Evolutionary conservation across 2,113 vertebrate genomes (phyloP), one percentile per base, ranked within the genome.

Genomic region (Sceloporus undulatus): DNA sequence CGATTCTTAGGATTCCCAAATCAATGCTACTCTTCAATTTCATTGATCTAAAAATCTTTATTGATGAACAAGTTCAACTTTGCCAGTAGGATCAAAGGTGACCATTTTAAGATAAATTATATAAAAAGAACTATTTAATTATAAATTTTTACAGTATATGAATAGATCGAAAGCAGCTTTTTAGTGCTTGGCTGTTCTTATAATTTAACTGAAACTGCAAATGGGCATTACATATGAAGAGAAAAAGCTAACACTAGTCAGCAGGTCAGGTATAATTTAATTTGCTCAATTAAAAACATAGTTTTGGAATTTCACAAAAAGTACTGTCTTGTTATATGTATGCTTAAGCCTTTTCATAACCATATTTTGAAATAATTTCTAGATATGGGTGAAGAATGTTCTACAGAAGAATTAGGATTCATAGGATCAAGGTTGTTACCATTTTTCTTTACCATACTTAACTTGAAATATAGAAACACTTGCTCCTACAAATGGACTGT

Each of bases 161-260:
- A 75, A 1, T 21, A 29, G 40, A 77, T 29, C 19, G 48, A 42
- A 76, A 54, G 29, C 1, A 9, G 38, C 62, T 85, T 10, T 73
- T 34, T 13, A 82, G 16, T 29, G 3, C 52, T n/a, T 48, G 1
- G 8, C 48, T 52, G 13, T 52, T 18, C 29, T 18, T 23, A 38
- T 16, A 91, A 82, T 81, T 38, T 66, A 82, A 73, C 48, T 88
- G 25, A 91, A 34, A n/a, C 16, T 40, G 65, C 3, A 82, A 62
- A 21, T 25, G 54, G 29, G 6, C 1, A 7, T 18, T 68, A 21
- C n/a, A 16, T 27, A 13, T 16, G 68, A 25, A 8, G 19, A 40
- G 27, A 4, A 52, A 21, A 9, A 38, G 42, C 42, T 86, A 84
- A 52, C 3, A 73, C 19, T 71, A 73, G 14, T 29, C 54, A 59